These are phyloP conservation scores for Pterophyllum scalare DNA, from an alignment of 2,113 vertebrate species.

Conservation along the genomic window DNA sequence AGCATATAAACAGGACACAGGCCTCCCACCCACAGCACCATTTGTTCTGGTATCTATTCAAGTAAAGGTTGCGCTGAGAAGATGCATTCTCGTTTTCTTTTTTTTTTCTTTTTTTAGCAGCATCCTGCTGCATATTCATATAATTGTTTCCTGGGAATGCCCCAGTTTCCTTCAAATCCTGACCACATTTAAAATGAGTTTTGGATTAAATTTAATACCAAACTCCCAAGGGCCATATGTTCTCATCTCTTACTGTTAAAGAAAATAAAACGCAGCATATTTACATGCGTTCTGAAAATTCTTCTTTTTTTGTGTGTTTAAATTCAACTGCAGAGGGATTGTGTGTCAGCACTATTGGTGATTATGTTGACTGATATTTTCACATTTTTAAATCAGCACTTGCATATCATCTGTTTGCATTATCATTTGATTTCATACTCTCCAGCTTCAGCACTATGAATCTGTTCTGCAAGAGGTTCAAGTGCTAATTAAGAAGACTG, in stretches of 20 bases:
- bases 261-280: background rate
- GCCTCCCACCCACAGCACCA: constrained; percentile 12
- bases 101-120: background rate
- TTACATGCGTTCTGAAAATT: background rate
- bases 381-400: background rate
- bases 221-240: background rate
- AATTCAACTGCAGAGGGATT: background rate
- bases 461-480: background rate
- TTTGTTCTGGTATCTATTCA: constrained; percentile 45
- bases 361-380: background rate
- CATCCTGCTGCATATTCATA: constrained; percentile 30
- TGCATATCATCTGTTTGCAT: background rate
- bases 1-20: constrained; percentile 6
- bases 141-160: constrained; percentile 31
- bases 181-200: background rate
- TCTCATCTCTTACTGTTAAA: background rate
- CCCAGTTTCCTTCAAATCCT: constrained; percentile 18
- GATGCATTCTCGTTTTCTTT: accelerated
- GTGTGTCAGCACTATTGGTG: background rate
- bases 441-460: background rate
- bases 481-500: background rate
- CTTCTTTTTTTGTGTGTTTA: background rate
- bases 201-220: constrained; percentile 4
- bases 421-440: background rate
- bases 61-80: constrained; percentile 44